These are phyloP conservation scores for Whitmania pigra DNA, from an alignment of 1,140 invertebrate species.

Conservation along the genomic window DNA sequence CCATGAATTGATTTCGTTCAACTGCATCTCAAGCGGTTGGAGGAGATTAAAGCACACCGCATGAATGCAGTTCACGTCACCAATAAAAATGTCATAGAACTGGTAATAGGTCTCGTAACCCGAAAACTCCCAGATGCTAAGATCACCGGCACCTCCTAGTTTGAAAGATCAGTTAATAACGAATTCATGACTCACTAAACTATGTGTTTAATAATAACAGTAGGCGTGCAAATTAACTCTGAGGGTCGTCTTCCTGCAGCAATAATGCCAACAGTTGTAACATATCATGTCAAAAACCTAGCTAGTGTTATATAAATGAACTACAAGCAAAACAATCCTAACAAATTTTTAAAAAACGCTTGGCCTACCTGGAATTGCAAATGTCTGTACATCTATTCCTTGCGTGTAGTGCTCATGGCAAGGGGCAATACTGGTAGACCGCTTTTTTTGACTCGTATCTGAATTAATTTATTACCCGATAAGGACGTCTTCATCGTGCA, in stretches of 20 bases:
- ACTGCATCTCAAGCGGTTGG: conserved; percentile 57
- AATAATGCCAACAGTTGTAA: no score
- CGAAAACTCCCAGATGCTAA: conserved; percentile 69
- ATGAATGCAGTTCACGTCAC: conserved; percentile 55
- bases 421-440: not conserved
- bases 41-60: conserved; percentile 60
- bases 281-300: no score
- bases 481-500: no score
- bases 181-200: no score
- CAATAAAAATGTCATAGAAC: conserved; percentile 64
- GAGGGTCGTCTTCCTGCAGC: no score
- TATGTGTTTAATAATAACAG: not conserved
- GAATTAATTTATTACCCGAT: no score
- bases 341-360: not conserved
- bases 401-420: conserved; percentile 50
- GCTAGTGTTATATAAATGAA: no score
- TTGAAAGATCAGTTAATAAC: not conserved
- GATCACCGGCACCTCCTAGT: conserved; percentile 50
- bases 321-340: not conserved
- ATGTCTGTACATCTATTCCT: conserved; percentile 53
- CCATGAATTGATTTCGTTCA: conserved; percentile 66
- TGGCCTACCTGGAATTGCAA: conserved; percentile 38
- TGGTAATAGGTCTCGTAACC: conserved; percentile 66
- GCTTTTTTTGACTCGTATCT: no score
- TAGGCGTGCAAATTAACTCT: no score